Evolutionary conservation across 2,888 invertebrate genomes (phyloP), one percentile per base, ranked within the genome.

Genomic region (Erynnis tages): DNA sequence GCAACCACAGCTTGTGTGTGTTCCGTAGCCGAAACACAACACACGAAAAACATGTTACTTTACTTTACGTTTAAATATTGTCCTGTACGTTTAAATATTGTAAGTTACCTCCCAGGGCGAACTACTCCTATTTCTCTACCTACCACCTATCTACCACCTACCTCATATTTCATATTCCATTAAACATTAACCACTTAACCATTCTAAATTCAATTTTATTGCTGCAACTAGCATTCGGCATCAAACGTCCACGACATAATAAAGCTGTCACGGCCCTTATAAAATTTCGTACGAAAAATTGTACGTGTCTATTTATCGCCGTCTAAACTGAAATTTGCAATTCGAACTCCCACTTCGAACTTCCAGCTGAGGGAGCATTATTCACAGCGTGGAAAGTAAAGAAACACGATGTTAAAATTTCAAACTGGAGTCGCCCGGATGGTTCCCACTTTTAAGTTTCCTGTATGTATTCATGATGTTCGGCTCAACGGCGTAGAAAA

Each of bases 401-500:
- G 56, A 58, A 55, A 57, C 52, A 57, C 47, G 54, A 59, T 60
- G 61, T 63, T 59, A 58, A 61, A 62, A 60, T 61, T 62, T 65
- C 59, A 58, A 69, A 73, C 67, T 71, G 65, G 63, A 60, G 62
- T 56, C 69, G 69, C 57, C 58, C 66, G 65, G 69, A 72, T 78
- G 75, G 79, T 80, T 82, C 77, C 78, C 73, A 76, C 77, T 79
- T 81, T 76, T 75, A 76, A 82, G 73, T 81, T 83, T 69, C 67
- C 73, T 71, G 74, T 79, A 71, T 73, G 69, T 78, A 83, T 81
- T 82, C 79, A 77, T 71, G 68, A 76, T 69, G 71, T 72, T 66
- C 79, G 75, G 79, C 72, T 74, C 85, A 83, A 63, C 78, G 82
- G 72, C 66, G 81, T 79, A 75, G 84, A 85, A 86, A 87, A 87